Evolutionary conservation across 2,888 invertebrate species (phyloP).

Genomic region (Drosophila recens): DNA sequence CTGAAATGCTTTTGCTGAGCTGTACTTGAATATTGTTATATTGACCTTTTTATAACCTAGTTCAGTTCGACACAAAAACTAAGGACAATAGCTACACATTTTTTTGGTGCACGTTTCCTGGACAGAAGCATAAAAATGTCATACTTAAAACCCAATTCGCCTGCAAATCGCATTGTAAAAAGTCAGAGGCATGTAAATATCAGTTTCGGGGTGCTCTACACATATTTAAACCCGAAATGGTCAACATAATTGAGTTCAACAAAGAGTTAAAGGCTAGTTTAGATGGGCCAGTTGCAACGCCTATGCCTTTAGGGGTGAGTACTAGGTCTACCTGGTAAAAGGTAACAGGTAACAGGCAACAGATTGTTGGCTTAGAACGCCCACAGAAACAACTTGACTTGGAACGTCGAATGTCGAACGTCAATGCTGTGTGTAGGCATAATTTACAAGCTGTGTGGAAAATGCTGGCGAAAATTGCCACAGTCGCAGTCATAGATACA

Average conservation of each 20-base stretch:
- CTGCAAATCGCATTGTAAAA: conserved; percentile 57
- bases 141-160: conserved; percentile 16
- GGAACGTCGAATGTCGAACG: conserved; percentile 47
- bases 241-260: conserved; percentile 69
- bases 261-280: conserved; percentile 70
- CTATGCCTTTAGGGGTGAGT: conserved; percentile 6
- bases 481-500: conserved; percentile 44
- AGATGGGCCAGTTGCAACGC: conserved; percentile 52
- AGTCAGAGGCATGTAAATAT: conserved; percentile 47
- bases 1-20: neutral
- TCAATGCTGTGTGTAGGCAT: conserved; percentile 57
- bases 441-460: conserved; percentile 68
- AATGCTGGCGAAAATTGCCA: conserved; percentile 29
- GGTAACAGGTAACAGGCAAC: conserved; percentile 18
- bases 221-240: conserved; percentile 71
- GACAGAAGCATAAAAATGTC: conserved; percentile 27
- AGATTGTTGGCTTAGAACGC: conserved; percentile 54
- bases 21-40: conserved; percentile 30
- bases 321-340: conserved; percentile 23
- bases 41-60: conserved; percentile 20
- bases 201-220: conserved; percentile 5
- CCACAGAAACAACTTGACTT: conserved; percentile 81
- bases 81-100: conserved; percentile 7
- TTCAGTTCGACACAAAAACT: conserved; percentile 7
- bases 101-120: conserved; percentile 27